Conservation (phyloP, 37 sponge, comb jelly and placozoan species). For the Spongilla lacustris region DNA sequence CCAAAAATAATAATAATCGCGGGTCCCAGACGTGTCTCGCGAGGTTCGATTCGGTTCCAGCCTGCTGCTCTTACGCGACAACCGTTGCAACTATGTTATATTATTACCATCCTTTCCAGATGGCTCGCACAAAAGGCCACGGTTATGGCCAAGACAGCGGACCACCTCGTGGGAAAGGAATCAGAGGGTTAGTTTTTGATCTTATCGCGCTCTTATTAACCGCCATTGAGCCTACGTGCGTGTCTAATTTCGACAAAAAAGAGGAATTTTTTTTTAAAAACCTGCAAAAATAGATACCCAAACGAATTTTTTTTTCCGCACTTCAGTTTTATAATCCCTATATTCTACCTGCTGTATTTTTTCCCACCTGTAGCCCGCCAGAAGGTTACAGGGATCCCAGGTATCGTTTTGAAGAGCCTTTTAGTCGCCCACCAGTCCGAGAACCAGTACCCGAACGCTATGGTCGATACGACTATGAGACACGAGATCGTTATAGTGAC, state of each 20-base stretch:
- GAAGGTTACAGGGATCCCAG: background rate
- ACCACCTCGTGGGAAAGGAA: conserved; percentile 19
- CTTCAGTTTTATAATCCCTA: background rate
- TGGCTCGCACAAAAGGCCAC: conserved; percentile 64
- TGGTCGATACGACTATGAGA: background rate
- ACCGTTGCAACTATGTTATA: background rate
- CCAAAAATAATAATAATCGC: background rate
- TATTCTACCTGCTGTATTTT: background rate
- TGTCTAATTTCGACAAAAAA: background rate
- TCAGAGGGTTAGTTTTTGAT: conserved; percentile 22
- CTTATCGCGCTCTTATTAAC: background rate
- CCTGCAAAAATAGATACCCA: too few species aligned
- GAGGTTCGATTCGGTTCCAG: background rate
- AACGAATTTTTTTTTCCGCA: background rate
- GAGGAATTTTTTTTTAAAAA: background rate
- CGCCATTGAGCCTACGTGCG: background rate
- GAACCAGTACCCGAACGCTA: conserved; percentile 15
- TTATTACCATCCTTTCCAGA: conserved; percentile 4
- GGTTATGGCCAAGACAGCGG: conserved; percentile 65
- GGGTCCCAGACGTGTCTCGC: background rate
- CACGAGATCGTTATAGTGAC: background rate
- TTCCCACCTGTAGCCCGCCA: background rate
- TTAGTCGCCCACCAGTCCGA: background rate
- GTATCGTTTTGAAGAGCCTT: background rate
- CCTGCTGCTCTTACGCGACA: background rate